Percentiles rank a stretch among this genome's conserved stretches.
Evolutionary conservation across 2,113 vertebrate genomes (phyloP).

Genomic region (Vombatus ursinus): DNA sequence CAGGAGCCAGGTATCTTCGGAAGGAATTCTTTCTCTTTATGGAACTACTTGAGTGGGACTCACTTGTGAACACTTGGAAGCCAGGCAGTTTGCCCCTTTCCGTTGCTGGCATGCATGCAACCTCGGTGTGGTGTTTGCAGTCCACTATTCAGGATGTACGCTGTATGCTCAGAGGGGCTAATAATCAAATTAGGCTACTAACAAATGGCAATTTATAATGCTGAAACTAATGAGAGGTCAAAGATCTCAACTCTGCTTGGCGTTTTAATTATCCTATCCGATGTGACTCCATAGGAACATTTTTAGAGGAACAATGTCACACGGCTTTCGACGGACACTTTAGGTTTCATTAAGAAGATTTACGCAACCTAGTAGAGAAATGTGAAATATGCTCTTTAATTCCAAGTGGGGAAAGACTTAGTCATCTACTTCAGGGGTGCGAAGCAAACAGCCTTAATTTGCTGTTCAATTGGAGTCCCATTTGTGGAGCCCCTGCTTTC

Average conservation of each 20-base stretch:
- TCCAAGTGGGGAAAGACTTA: conserved; percentile 39
- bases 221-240: conserved; percentile 74
- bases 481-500: conserved; percentile 1
- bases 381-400: conserved; percentile 60
- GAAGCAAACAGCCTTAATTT: conserved; percentile 32
- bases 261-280: conserved; percentile 73
- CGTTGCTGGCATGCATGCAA: neutral
- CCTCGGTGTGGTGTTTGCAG: conserved; percentile 35
- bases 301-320: conserved; percentile 61
- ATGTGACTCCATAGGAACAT: conserved; percentile 59
- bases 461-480: conserved; percentile 23
- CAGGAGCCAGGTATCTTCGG: neutral
- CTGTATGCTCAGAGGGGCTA: conserved; percentile 66
- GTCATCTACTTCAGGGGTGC: conserved; percentile 43
- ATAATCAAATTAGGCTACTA: conserved; percentile 73
- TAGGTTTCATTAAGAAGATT: conserved; percentile 70
- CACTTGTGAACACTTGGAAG: conserved; percentile 43
- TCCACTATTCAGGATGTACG: conserved; percentile 46
- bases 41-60: conserved; percentile 47
- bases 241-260: conserved; percentile 63
- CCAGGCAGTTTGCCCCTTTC: conserved; percentile 57
- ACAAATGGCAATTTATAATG: conserved; percentile 72
- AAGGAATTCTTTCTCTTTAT: conserved; percentile 30
- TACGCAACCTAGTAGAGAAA: conserved; percentile 56
- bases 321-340: conserved; percentile 47